Evolutionary conservation across 2,113 vertebrate genomes (phyloP), one percentile per base, ranked within the genome.

Genomic region (Ictidomys tridecemlineatus): DNA sequence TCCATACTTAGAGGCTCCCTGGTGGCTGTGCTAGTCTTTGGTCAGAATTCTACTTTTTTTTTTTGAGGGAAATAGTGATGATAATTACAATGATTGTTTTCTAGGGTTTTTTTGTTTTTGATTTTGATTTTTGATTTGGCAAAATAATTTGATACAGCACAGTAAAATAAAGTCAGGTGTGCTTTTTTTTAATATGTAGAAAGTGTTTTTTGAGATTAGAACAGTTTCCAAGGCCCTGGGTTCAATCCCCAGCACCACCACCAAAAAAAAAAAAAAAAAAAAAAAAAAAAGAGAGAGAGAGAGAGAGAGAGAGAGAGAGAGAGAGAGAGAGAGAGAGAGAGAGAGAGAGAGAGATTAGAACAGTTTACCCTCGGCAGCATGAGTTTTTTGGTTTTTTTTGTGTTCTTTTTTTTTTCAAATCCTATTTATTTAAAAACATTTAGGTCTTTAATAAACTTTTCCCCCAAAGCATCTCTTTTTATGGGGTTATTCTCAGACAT

Each of bases 151-250:
- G n/a, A 65, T 32, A 30, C 0, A 58, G 37, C 48, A 53, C 56
- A 85, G 48, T 26, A 85, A 82, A 89, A 45, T 72, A 51, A 73
- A 84, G 24, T 24, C 39, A 39, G 30, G 17, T 4, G 1, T 85
- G 17, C 6, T 56, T 92, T 77, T 76, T 56, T 76, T 56, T 16
- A 93, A 10, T 56, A 61, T 42, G 48, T 37, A 18, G 13, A 69
- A 84, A 96, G 70, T 93, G 28, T 56, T 87, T 92, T 88, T 72
- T 56, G 58, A 79, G 37, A 84, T 78, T 51, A 67, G 56, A 94
- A 69, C 7, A 45, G 79, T 89, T 97, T 78, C 45, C 45, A 45
- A 45, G 45, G 45, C 45, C 45, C 45, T 45, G 45, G 45, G 45
- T 45, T 45, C 45, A 45, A 45, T 45, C 45, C 45, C 45, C 45